Evolutionary conservation across 2,113 vertebrate species (phyloP), one percentile per base, ranked within the genome.

Genomic region (Platichthys stellatus): DNA sequence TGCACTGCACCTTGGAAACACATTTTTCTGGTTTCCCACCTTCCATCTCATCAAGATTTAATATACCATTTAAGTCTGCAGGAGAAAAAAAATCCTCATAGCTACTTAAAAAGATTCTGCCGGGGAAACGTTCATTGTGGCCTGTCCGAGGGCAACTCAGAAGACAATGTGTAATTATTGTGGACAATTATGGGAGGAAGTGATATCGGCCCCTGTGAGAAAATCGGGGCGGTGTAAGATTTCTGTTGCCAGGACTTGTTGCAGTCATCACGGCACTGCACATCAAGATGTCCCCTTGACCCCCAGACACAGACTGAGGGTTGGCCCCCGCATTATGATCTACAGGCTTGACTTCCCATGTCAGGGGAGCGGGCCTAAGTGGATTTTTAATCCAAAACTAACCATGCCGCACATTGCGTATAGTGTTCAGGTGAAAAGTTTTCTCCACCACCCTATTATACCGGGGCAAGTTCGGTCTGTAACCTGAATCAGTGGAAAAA

Each of bases 401-500:
- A 95, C 95, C 93, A 94, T 86, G 93, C 93, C 92, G 88, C 90
- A 92, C 92, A 93, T 92, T 91, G 90, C 92, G 88, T 73, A 88
- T 91, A 93, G 87, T 94, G 92, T 90, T 95, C 93, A 95, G 91
- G 92, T 90, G 95, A 95, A 96, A 95, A 94, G 94, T 93, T 93
- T 93, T 96, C 94, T 95, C 94, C 89, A 89, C 91, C 90, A 51
- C 57, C 65, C 92, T 92, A 88, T 96, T 95, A 94, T 92, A 90
- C 80, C 76, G 80, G 80, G 90, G 82, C 84, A 80, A 91, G 94
- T 94, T 90, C 76, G 82, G 72, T 76, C 89, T 96, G 96, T 97
- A 98, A 98, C 96, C 93, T 78, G 94, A 97, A 96, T 96, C 96
- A 95, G 89, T 89, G 94, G 94, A 94, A 95, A 94, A 96, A 95